These are phyloP conservation scores for Eurois occulta DNA, from an alignment of 2,888 invertebrate genomes.

Conservation along the genomic window DNA sequence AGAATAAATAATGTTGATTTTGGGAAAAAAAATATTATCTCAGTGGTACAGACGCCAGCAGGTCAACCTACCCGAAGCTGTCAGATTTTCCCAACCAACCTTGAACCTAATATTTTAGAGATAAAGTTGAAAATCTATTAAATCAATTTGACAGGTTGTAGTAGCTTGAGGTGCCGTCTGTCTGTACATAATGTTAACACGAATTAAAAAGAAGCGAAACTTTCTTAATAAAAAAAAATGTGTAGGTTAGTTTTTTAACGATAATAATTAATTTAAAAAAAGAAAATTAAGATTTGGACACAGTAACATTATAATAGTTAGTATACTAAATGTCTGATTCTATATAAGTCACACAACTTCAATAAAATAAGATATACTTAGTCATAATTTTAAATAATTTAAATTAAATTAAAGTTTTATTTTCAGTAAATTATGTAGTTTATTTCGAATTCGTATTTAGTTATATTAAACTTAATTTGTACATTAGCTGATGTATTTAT, in stretches of 20 bases:
- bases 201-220: background rate
- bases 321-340: background rate
- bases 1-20: constrained; percentile 62
- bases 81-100: too few species aligned
- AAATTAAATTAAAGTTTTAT: constrained; percentile 22
- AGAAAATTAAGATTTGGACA: background rate
- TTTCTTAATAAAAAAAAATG: background rate
- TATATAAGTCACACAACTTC: constrained; percentile 23
- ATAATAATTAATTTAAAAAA: background rate
- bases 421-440: constrained; percentile 23
- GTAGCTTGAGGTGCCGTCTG: too few species aligned
- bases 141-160: too few species aligned
- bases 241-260: background rate
- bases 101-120: too few species aligned
- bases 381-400: constrained; percentile 47
- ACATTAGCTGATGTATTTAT: constrained; percentile 14
- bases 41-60: too few species aligned
- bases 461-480: constrained; percentile 38
- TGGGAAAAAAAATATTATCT: background rate
- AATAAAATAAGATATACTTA: constrained; percentile 26
- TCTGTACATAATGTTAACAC: background rate
- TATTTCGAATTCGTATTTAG: constrained; percentile 29
- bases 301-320: background rate
- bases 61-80: too few species aligned
- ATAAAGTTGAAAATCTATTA: too few species aligned